Evolutionary conservation across 2,797 vertebrate genomes (phyloP).

Genomic region (Esox lucius): DNA sequence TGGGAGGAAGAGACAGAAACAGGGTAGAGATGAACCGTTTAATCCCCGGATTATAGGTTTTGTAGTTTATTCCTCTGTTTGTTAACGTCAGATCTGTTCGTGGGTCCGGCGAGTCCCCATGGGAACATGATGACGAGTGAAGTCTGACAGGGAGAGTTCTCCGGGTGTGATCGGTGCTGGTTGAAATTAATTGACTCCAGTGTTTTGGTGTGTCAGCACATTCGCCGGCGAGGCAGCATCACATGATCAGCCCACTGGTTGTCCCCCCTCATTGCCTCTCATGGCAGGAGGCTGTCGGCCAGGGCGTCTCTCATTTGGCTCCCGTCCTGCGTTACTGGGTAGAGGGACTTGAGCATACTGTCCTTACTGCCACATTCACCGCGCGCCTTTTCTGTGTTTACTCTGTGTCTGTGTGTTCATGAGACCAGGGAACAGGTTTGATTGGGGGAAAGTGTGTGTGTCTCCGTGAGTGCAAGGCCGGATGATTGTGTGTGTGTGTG

Average conservation of each 20-base stretch:
- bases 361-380: conserved; percentile 20
- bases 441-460: conserved; percentile 1
- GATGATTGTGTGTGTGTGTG: conserved; percentile 9
- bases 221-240: conserved; percentile 49
- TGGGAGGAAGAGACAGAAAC: conserved; percentile 49
- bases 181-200: conserved; percentile 67
- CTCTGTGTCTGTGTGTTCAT: conserved; percentile 6
- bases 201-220: conserved; percentile 67
- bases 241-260: conserved; percentile 63
- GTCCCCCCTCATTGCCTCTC: conserved; percentile 27
- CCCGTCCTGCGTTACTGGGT: conserved; percentile 28
- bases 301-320: conserved; percentile 21
- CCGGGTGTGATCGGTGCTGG: conserved; percentile 40
- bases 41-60: conserved; percentile 76
- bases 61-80: conserved; percentile 66
- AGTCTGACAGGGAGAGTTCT: conserved; percentile 8
- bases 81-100: conserved; percentile 15
- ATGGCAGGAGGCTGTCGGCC: not conserved
- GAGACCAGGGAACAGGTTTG: not conserved
- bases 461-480: conserved; percentile 34
- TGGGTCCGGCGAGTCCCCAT: conserved; percentile 4
- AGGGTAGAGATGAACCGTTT: conserved; percentile 76
- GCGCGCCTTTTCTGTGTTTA: conserved; percentile 7
- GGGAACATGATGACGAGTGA: not conserved
- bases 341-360: too few relatives aligned